These are phyloP conservation scores for Harpalus rubripes DNA, from an alignment of 2,888 invertebrate genomes.

Conservation along the genomic window DNA sequence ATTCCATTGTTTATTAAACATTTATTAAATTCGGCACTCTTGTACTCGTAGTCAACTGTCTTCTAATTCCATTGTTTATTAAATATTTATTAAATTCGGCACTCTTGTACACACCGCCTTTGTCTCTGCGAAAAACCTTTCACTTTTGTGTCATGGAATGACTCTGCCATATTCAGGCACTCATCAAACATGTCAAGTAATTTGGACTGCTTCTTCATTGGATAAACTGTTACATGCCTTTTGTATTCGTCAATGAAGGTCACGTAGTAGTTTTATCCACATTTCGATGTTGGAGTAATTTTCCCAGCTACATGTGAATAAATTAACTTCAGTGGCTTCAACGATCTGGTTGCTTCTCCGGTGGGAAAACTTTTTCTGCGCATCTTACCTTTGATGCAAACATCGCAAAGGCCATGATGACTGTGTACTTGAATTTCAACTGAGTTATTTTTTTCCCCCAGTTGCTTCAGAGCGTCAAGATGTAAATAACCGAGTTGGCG, in stretches of 20 bases:
- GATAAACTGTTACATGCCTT: conserved; percentile 3
- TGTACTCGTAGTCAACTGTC: too few species aligned
- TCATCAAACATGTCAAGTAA: conserved; percentile 16
- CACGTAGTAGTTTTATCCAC: too few species aligned
- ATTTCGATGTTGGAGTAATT: too few species aligned
- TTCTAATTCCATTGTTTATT: too few species aligned
- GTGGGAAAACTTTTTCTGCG: not conserved
- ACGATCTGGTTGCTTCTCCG: not conserved
- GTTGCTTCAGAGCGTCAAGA: too few species aligned
- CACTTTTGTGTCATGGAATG: not conserved
- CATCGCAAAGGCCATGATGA: not conserved
- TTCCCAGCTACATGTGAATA: too few species aligned
- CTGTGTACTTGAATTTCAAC: not conserved
- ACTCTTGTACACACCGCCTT: not conserved
- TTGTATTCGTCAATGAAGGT: too few species aligned
- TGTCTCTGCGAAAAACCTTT: not conserved
- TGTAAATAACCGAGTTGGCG: conserved; percentile 5
- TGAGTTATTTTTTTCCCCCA: not conserved
- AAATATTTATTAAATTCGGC: not conserved
- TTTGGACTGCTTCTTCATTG: conserved; percentile 13
- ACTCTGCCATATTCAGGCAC: not conserved
- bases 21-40: too few species aligned
- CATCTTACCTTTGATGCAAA: conserved; percentile 22
- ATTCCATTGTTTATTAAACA: too few species aligned
- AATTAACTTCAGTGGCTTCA: conserved; percentile 6